Base-by-base conservation (phyloP, 2,113 vertebrate species). In the Phodopus roborovskii region DNA sequence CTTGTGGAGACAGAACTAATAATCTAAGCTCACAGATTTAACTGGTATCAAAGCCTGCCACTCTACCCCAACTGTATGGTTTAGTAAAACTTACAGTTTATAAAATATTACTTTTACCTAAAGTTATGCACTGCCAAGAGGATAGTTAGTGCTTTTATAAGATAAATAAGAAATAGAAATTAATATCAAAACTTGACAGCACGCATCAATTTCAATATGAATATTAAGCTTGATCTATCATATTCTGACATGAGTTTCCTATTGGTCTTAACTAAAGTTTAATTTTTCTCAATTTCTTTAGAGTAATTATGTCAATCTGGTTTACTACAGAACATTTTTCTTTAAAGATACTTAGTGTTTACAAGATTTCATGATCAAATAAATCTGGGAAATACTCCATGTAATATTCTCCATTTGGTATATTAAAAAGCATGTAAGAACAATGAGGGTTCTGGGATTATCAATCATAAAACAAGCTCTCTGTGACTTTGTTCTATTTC, bases 361-460 rank as follows among this genome's bases (percentile, higher is more conserved):
- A 45, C 45, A 91, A 82, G 42, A 91, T 64, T 94, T 68, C 88
- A 66, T 82, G 66, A 88, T 95, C 87, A 92, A 88, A 78, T 64
- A 91, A 48, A 33, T 50, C 88, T 96, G 66, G 71, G 66, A 95
- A 92, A 24, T n/a, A 68, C 64, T 92, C 42, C 50, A 64, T 75
- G 33, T 77, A 74, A 36, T 45, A 88, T 15, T 68, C 56, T 95
- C 30, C 88, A 87, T 85, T 88, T 77, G 50, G 6, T 85, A 77
- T 91, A 36, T 88, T 92, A 79, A 81, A 79, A 90, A 78, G 19
- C 36, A 74, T 75, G 4, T 45, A 66, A 81, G 58, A 88, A 77
- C 42, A 90, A 77, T 75, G 71, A 92, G 81, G 60, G 4, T 68
- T 90, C 50, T 92, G 16, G 85, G 58, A 92, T 94, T 30, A 70